These are phyloP conservation scores for Drosophila pegasa DNA, from an alignment of 2,888 invertebrate genomes.

Conservation along the genomic window DNA sequence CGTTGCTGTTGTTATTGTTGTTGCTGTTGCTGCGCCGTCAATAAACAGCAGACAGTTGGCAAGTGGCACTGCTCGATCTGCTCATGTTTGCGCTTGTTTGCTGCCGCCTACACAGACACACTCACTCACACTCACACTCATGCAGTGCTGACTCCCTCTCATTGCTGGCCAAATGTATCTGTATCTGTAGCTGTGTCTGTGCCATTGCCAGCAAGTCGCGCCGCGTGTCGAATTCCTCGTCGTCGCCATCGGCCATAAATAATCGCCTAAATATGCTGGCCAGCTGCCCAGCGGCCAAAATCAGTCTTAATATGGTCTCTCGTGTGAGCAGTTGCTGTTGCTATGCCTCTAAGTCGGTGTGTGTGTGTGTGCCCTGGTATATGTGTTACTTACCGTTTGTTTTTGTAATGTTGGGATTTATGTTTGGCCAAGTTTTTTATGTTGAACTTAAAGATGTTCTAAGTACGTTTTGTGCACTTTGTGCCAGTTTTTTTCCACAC, in stretches of 20 bases:
- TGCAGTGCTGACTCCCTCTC: background rate
- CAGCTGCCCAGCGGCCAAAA: slow-evolving; percentile 72
- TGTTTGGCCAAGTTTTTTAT: slow-evolving; percentile 75
- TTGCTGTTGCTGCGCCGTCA: slow-evolving; percentile 47
- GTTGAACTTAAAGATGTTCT: slow-evolving; percentile 75
- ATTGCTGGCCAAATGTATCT: background rate
- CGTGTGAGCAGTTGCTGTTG: slow-evolving; percentile 61
- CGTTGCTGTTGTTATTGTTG: slow-evolving; percentile 22
- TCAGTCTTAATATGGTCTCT: slow-evolving; percentile 74
- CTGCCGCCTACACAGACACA: slow-evolving; percentile 20
- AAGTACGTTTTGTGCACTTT: slow-evolving; percentile 75
- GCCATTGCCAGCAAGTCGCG: slow-evolving; percentile 53
- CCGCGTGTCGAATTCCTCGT: slow-evolving; percentile 40
- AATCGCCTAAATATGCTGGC: slow-evolving; percentile 79
- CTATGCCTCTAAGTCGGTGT: slow-evolving; percentile 28
- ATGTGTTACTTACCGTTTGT: slow-evolving; percentile 43
- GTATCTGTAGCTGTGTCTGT: slow-evolving; percentile 8
- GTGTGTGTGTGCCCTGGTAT: slow-evolving; percentile 23
- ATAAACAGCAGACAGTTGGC: slow-evolving; percentile 76
- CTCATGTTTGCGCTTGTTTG: slow-evolving; percentile 51
- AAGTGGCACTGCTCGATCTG: slow-evolving; percentile 64
- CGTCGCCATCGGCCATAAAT: slow-evolving; percentile 70
- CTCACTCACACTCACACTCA: slow-evolving; percentile 24
- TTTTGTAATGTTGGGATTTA: slow-evolving; percentile 73
- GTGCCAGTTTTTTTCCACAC: slow-evolving; percentile 44